These are phyloP conservation scores for Diadophis punctatus DNA, from an alignment of 2,113 vertebrate species.

Conservation along the genomic window DNA sequence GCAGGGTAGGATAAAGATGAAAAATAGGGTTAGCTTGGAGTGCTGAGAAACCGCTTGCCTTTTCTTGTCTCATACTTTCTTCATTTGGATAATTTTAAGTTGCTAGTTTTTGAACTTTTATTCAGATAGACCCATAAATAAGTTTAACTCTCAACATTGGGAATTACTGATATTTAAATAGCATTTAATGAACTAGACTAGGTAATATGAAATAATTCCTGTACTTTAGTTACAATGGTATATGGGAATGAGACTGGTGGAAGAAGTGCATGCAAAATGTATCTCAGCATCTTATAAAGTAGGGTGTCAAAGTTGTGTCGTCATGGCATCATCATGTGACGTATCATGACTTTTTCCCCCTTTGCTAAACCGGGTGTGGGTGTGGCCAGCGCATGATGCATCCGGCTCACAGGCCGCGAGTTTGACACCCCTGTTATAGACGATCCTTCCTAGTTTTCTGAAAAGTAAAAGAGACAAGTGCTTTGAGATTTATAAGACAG, in stretches of 20 bases:
- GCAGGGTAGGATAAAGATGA: neutral
- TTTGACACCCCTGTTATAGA: neutral
- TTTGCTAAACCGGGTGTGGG: too few relatives aligned
- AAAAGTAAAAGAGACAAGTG: neutral
- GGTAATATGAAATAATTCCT: neutral
- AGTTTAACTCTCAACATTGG: neutral
- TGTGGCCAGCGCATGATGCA: too few relatives aligned
- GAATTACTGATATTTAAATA: neutral
- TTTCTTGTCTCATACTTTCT: slow-evolving; percentile 8
- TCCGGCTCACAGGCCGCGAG: too few relatives aligned
- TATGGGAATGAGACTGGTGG: neutral
- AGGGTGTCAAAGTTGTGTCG: too few relatives aligned
- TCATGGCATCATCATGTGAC: too few relatives aligned
- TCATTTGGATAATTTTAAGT: neutral
- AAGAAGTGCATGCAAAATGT: neutral
- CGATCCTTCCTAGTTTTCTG: neutral
- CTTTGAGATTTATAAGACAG: neutral
- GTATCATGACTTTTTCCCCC: too few relatives aligned
- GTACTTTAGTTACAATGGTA: neutral
- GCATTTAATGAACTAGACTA: slow-evolving; percentile 6
- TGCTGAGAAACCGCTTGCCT: neutral
- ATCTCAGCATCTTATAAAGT: too few relatives aligned
- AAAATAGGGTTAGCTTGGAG: neutral
- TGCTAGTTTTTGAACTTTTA: neutral
- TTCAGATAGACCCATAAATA: neutral